Evolutionary conservation across 2,888 invertebrate genomes (phyloP), one percentile per base, ranked within the genome.

Genomic region (Acrobasis suavella): DNA sequence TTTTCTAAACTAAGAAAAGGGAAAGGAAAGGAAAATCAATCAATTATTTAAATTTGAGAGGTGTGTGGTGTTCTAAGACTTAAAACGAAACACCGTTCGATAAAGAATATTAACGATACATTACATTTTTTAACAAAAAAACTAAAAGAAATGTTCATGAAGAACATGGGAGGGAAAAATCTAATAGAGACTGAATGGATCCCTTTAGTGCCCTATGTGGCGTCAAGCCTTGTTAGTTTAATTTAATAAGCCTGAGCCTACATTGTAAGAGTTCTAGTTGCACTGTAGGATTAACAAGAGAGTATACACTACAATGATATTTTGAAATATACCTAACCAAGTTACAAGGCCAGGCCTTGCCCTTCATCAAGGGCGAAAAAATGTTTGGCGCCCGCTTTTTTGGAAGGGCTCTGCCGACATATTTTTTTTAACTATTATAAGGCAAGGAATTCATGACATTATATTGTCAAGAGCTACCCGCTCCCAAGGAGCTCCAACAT

Each of bases 161-260:
- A 12, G 50, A 16, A 39, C 37, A 37, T 50, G 16, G 15, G 1
- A 38, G 14, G 14, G 15, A 7, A 50, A 37, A 59, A 14, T 12
- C 10, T 32, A 16, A 22, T 14, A 38, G 38, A 59, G 59, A 50
- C 37, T 59, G 50, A 50, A 17, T 42, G 42, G 1, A 14, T 42
- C 1, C 42, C 17, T 42, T 16, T 14, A 42, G 42, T 32, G 32
- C 32, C 32, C 2, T 22, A 22, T 32, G 32, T 17, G 8, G 46
- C 56, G 22, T 46, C 22, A 9, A 56, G 42, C 22, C 9, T 52
- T 56, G 39, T 52, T 51, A 42, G 17, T 39, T 49, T 67, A 67
- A 67, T 69, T 66, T 59, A 67, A 69, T 69, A 67, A 67, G 42
- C 6, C 22, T 14, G 51, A n/a, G 10, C 32, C 49, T 50, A 50